These are phyloP conservation scores for Scaptomyza graminum DNA, from an alignment of 1,140 invertebrate genomes.

Conservation along the genomic window DNA sequence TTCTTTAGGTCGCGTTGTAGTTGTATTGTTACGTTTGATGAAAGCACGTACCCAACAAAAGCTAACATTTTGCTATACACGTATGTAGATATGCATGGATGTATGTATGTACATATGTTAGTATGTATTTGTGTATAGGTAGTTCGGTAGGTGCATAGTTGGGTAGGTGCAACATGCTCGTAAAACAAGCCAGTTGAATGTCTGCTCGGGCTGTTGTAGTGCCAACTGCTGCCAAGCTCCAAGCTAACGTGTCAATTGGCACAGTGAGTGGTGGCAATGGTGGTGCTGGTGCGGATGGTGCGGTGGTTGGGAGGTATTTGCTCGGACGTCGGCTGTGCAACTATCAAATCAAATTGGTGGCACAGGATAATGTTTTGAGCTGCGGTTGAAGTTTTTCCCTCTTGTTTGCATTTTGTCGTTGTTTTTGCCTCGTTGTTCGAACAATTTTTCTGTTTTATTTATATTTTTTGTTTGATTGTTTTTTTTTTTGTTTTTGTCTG, in stretches of 20 bases:
- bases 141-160: slow-evolving; percentile 29
- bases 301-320: slow-evolving; percentile 1
- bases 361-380: slow-evolving; percentile 80
- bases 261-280: slow-evolving; percentile 19
- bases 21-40: slow-evolving; percentile 74
- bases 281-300: not conserved
- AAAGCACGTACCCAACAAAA: slow-evolving; percentile 74
- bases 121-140: slow-evolving; percentile 22
- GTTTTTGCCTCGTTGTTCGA: slow-evolving; percentile 14
- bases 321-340: slow-evolving; percentile 59
- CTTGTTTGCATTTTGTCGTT: slow-evolving; percentile 45
- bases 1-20: slow-evolving; percentile 54
- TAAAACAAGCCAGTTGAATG: slow-evolving; percentile 70
- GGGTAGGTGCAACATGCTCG: slow-evolving; percentile 76
- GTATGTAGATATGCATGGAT: slow-evolving; percentile 32
- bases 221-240: slow-evolving; percentile 69
- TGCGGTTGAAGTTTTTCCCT: slow-evolving; percentile 64
- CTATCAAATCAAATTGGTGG: slow-evolving; percentile 80
- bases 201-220: slow-evolving; percentile 55
- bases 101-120: not conserved
- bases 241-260: slow-evolving; percentile 78
- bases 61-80: slow-evolving; percentile 18
- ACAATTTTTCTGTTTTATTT: slow-evolving; percentile 41
- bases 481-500: slow-evolving; percentile 6
- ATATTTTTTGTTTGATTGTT: not conserved